These are phyloP conservation scores for Lordiphosa clarofinis DNA, from an alignment of 1,140 invertebrate genomes.

Conservation along the genomic window DNA sequence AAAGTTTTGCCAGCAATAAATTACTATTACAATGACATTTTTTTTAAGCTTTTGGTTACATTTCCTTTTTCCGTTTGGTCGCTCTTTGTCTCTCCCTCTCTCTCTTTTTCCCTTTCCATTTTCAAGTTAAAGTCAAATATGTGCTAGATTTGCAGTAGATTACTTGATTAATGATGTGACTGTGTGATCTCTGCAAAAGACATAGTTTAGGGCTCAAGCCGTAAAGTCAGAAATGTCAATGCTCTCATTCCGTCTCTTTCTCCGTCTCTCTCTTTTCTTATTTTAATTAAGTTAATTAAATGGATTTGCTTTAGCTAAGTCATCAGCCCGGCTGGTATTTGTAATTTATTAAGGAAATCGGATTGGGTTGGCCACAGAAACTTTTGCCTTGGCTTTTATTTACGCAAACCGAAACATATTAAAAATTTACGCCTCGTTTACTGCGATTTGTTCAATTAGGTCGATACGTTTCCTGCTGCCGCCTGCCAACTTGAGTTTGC, in stretches of 20 bases:
- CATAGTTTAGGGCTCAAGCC: too few relatives aligned
- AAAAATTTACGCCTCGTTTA: constrained; percentile 77
- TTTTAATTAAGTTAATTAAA: constrained; percentile 67
- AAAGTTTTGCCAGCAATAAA: constrained; percentile 64
- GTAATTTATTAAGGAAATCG: constrained; percentile 57
- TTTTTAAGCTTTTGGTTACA: constrained; percentile 61
- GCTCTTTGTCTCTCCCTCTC: constrained; percentile 13
- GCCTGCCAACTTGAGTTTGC: constrained; percentile 51
- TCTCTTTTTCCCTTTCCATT: constrained; percentile 21
- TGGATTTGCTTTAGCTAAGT: constrained; percentile 16
- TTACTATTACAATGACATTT: constrained; percentile 75
- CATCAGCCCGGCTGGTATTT: constrained; percentile 33
- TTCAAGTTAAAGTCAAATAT: constrained; percentile 41
- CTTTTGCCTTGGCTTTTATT: constrained; percentile 69
- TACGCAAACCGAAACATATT: constrained; percentile 76
- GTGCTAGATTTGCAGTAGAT: constrained; percentile 42
- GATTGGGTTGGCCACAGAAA: constrained; percentile 10
- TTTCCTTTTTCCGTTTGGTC: constrained; percentile 35
- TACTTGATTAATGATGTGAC: constrained; percentile 39
- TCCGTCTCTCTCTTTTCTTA: constrained; percentile 1
- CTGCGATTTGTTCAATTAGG: constrained; percentile 77
- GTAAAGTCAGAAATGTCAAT: too few relatives aligned
- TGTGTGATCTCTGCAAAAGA: background rate
- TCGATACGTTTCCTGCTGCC: constrained; percentile 57
- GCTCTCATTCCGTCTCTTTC: too few relatives aligned